These are phyloP conservation scores for Ascaphus truei DNA, from an alignment of 2,113 vertebrate species.

Conservation along the genomic window DNA sequence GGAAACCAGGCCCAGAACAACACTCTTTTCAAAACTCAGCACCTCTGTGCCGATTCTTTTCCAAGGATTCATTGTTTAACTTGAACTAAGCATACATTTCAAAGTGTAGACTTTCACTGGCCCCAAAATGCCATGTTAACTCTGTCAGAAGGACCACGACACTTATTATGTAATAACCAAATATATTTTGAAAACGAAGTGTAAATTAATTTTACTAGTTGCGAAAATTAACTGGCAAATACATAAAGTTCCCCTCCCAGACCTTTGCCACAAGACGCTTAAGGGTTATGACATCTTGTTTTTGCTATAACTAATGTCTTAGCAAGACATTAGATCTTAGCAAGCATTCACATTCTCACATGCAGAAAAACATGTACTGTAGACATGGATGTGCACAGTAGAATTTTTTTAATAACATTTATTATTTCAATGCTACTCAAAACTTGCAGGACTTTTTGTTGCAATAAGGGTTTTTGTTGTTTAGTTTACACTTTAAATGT, in stretches of 20 bases:
- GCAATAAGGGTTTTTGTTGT: too few species aligned
- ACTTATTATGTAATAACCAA: background rate
- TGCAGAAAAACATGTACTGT: too few species aligned
- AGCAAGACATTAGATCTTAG: background rate
- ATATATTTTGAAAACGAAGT: background rate
- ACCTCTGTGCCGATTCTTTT: slow-evolving; percentile 66
- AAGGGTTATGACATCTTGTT: background rate
- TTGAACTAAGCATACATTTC: slow-evolving; percentile 68
- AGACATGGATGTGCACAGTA: too few species aligned
- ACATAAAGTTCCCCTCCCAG: background rate
- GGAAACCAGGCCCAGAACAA: slow-evolving; percentile 68
- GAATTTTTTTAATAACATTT: too few species aligned
- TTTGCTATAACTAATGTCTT: background rate
- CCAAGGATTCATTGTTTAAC: slow-evolving; percentile 67
- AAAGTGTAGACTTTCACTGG: slow-evolving; percentile 62
- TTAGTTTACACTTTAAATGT: too few species aligned
- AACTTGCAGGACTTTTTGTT: too few species aligned
- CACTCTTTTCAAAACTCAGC: slow-evolving; percentile 73
- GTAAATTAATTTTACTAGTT: too few species aligned
- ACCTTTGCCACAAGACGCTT: background rate
- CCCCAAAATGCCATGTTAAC: slow-evolving; percentile 60
- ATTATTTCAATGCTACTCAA: too few species aligned
- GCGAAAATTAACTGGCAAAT: too few species aligned
- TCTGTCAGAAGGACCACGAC: slow-evolving; percentile 52
- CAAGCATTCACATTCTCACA: background rate